Conservation (phyloP, 1,140 invertebrate genomes). For the Vanessa tameamea region DNA sequence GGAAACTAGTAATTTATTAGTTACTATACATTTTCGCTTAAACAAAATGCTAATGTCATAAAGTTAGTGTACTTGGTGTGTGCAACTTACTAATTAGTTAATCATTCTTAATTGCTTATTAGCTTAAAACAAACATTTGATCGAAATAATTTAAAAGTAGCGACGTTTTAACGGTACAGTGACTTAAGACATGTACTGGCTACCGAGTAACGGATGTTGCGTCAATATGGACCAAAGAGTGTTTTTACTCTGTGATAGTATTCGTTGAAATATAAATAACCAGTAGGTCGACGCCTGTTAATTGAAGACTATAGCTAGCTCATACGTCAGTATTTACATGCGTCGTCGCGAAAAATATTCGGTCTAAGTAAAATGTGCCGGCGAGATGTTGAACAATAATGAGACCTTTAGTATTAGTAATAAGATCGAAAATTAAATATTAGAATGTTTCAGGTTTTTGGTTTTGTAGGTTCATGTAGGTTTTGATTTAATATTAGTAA, state of each 20-base stretch:
- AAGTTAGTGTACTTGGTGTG: neutral
- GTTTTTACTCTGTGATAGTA: conserved; percentile 30
- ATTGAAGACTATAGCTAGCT: conserved; percentile 13
- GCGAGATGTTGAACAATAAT: neutral
- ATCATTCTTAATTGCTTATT: conserved; percentile 11
- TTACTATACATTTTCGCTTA: no score
- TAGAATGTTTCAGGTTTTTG: neutral
- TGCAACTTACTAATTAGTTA: neutral
- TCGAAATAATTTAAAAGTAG: conserved; percentile 3
- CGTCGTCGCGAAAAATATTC: conserved; percentile 20
- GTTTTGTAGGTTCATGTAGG: conserved; percentile 10
- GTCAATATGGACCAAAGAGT: conserved; percentile 23
- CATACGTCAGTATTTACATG: conserved; percentile 16
- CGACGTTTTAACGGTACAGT: conserved; percentile 5
- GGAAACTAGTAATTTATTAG: no score
- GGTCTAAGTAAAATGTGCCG: neutral
- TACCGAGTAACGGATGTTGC: conserved; percentile 25
- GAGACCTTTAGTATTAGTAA: neutral
- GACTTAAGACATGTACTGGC: conserved; percentile 2
- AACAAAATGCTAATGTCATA: no score
- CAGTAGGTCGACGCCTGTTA: conserved; percentile 18
- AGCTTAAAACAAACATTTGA: conserved; percentile 9
- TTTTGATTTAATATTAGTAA: conserved; percentile 25
- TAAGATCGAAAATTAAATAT: conserved; percentile 1
- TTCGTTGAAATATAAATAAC: conserved; percentile 24